These are phyloP conservation scores for Platycnemis pennipes DNA, from an alignment of 2,888 invertebrate species.

Conservation along the genomic window DNA sequence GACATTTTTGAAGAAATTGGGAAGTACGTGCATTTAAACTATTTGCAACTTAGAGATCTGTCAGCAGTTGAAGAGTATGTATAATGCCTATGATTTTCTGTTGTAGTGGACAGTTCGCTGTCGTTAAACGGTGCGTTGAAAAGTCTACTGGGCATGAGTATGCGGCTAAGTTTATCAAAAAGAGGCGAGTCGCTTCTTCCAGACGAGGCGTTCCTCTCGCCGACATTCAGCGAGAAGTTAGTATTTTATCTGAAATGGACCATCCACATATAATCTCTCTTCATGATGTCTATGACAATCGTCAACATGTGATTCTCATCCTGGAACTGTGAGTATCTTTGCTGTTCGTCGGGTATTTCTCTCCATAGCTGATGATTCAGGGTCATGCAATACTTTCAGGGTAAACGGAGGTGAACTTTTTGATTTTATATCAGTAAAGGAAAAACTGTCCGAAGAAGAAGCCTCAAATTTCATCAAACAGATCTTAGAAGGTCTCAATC, in stretches of 20 bases:
- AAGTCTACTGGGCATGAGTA: constrained; percentile 80
- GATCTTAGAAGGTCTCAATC: constrained; percentile 83
- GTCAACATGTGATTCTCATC: constrained; percentile 82
- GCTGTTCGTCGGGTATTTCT: neutral
- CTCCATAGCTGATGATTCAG: neutral
- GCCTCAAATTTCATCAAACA: constrained; percentile 83
- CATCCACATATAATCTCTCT: constrained; percentile 84
- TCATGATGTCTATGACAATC: constrained; percentile 83
- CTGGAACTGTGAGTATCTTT: constrained; percentile 81
- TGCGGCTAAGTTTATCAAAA: constrained; percentile 85
- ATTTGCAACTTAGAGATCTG: neutral
- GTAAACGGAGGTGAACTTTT: constrained; percentile 85
- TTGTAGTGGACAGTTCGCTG: constrained; percentile 84
- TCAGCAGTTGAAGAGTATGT: neutral
- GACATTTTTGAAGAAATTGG: constrained; percentile 82
- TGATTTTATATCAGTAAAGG: constrained; percentile 81
- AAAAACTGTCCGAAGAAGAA: constrained; percentile 82
- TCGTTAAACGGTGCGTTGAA: constrained; percentile 82
- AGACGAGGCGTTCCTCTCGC: constrained; percentile 81
- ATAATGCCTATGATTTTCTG: constrained; percentile 65
- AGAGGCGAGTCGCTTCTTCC: constrained; percentile 80
- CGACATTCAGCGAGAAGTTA: constrained; percentile 83
- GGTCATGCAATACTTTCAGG: constrained; percentile 76
- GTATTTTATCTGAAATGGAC: constrained; percentile 81
- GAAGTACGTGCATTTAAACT: constrained; percentile 78